Conservation (phyloP, 1,140 invertebrate genomes). For the Bombus huntii region DNA sequence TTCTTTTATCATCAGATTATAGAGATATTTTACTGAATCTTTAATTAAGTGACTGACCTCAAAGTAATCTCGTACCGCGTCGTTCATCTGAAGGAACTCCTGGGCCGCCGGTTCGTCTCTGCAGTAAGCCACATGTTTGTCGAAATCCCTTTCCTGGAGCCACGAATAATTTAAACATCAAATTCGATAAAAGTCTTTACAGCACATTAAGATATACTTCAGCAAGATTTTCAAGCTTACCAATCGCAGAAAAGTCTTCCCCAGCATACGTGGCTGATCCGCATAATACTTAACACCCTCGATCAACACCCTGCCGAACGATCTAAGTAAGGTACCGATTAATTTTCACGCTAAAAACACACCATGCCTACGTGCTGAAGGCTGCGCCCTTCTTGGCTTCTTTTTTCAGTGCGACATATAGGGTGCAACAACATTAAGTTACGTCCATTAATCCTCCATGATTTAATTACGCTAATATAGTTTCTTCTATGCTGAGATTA, state of each 20-base stretch:
- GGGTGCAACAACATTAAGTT: constrained; percentile 4
- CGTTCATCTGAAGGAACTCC: constrained; percentile 89
- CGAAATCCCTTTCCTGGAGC: constrained; percentile 93
- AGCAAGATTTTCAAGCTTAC: constrained; percentile 76
- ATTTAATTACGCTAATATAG: not conserved
- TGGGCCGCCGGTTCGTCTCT: constrained; percentile 93
- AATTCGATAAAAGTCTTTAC: not conserved
- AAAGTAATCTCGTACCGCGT: constrained; percentile 89
- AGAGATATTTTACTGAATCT: not conserved
- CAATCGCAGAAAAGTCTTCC: constrained; percentile 93
- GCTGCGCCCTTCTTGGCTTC: constrained; percentile 13
- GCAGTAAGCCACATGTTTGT: constrained; percentile 95
- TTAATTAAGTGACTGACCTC: constrained; percentile 85
- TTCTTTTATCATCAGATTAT: not conserved
- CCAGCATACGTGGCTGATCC: constrained; percentile 92
- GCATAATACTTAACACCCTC: constrained; percentile 97
- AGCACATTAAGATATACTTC: not conserved
- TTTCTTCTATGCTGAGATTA: constrained; percentile 5
- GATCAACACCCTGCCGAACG: constrained; percentile 91
- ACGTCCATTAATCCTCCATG: constrained; percentile 10
- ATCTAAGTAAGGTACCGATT: constrained; percentile 83
- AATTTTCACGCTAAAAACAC: constrained; percentile 80
- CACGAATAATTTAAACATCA: constrained; percentile 7
- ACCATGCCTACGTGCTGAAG: constrained; percentile 72
- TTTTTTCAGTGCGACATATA: constrained; percentile 35